Evolutionary conservation across 2,113 vertebrate species (phyloP).

Genomic region (Psittacula cyanocephala): DNA sequence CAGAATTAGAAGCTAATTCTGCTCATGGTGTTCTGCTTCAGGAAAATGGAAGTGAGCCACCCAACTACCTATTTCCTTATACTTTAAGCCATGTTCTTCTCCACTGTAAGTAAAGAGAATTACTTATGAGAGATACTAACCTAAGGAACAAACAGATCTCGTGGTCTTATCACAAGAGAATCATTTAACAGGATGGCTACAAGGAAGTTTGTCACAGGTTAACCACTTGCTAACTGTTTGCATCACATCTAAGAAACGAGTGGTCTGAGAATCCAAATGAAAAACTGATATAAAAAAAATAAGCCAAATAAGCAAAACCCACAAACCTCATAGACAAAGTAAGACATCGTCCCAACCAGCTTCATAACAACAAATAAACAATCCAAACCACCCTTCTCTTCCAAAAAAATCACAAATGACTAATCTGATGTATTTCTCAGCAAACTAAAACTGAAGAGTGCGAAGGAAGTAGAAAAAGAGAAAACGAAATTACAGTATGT

Average conservation of each 20-base stretch:
- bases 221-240: neutral
- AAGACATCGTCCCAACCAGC: slow-evolving; percentile 7
- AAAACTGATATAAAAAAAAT: slow-evolving; percentile 25
- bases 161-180: neutral
- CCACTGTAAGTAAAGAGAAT: neutral
- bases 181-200: neutral
- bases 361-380: slow-evolving; percentile 25
- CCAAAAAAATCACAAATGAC: slow-evolving; percentile 1
- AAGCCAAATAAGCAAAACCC: slow-evolving; percentile 7
- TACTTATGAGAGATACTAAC: neutral
- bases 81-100: neutral
- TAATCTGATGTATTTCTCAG: slow-evolving; percentile 60
- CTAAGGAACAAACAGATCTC: neutral
- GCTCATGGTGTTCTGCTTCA: accelerated
- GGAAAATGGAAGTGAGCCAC: neutral
- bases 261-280: neutral
- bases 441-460: slow-evolving; percentile 51
- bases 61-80: neutral
- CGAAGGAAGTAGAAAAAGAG: slow-evolving; percentile 40
- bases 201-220: neutral
- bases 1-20: neutral
- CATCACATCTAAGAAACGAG: neutral
- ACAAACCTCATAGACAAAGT: slow-evolving; percentile 24
- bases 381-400: slow-evolving; percentile 36
- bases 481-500: slow-evolving; percentile 45